Conservation (phyloP, 2,797 vertebrate species). For the Sarcoramphus papa region DNA sequence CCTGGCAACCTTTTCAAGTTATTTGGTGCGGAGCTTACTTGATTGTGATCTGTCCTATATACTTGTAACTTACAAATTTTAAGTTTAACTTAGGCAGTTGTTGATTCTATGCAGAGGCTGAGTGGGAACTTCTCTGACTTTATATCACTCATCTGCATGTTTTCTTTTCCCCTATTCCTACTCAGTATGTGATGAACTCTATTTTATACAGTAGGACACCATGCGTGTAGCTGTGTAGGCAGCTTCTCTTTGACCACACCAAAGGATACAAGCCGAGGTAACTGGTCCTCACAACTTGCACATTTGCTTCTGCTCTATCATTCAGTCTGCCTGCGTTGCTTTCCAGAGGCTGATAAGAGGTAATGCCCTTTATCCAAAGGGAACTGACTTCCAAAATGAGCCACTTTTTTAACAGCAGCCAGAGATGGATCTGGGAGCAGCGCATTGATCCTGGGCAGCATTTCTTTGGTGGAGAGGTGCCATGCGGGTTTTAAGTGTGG, state of each 20-base stretch:
- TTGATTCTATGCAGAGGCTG: not conserved
- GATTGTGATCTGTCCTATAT: not conserved
- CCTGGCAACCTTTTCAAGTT: not conserved
- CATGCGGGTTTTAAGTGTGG: not conserved
- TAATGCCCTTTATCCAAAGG: not conserved
- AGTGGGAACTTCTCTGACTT: not conserved
- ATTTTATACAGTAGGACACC: not conserved
- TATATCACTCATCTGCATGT: not conserved
- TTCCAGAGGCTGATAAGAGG: not conserved
- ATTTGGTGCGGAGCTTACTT: not conserved
- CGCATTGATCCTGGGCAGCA: not conserved
- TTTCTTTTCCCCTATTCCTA: not conserved
- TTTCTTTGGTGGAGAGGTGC: not conserved
- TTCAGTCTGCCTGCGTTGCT: not conserved
- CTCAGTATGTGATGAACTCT: not conserved
- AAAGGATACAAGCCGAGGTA: not conserved
- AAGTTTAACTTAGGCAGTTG: not conserved
- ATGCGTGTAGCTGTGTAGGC: not conserved
- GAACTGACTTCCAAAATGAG: not conserved
- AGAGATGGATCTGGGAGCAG: not conserved
- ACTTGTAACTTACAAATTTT: not conserved
- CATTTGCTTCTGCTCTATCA: not conserved
- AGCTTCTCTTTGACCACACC: not conserved
- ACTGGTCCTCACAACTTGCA: not conserved
- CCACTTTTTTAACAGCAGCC: not conserved